Percentiles rank a stretch among this genome's conserved stretches.
Evolutionary conservation across 2,113 vertebrate genomes (phyloP).

Genomic region (Chlorodrepanis virens): DNA sequence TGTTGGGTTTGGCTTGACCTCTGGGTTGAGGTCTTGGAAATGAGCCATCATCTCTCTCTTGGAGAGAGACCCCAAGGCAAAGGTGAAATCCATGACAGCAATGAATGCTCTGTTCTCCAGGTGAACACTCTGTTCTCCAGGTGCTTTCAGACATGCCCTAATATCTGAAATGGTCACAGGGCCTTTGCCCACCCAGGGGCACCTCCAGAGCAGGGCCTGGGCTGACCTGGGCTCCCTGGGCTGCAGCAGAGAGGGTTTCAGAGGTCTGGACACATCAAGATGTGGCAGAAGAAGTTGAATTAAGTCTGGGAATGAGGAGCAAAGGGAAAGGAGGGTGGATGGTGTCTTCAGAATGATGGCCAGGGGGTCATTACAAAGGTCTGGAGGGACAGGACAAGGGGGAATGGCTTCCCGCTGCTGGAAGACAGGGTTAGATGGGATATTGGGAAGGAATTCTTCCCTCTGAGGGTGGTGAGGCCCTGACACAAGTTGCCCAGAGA

Average conservation of each 20-base stretch:
- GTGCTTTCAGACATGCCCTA: neutral
- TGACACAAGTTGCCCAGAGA: accelerated
- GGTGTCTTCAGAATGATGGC: neutral
- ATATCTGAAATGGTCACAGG: neutral
- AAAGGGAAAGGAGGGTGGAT: neutral
- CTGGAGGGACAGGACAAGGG: accelerated
- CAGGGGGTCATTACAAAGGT: neutral
- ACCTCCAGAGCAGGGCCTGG: neutral
- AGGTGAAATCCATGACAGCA: neutral
- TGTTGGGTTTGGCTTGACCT: neutral
- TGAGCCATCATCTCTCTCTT: neutral
- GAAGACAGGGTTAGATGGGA: neutral
- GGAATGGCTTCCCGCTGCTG: neutral
- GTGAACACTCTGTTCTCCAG: too few relatives aligned
- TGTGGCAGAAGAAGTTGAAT: neutral
- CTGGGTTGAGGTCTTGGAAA: neutral
- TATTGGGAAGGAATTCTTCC: neutral
- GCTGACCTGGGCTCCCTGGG: neutral
- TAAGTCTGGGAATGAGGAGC: neutral
- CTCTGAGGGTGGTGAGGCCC: neutral
- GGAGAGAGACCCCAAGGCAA: neutral
- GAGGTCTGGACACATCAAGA: neutral
- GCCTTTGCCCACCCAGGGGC: neutral
- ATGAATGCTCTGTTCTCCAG: accelerated
- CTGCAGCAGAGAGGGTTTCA: neutral